Conservation (phyloP, 2,797 vertebrate genomes). For the Cynodonichthys magdalenae region DNA sequence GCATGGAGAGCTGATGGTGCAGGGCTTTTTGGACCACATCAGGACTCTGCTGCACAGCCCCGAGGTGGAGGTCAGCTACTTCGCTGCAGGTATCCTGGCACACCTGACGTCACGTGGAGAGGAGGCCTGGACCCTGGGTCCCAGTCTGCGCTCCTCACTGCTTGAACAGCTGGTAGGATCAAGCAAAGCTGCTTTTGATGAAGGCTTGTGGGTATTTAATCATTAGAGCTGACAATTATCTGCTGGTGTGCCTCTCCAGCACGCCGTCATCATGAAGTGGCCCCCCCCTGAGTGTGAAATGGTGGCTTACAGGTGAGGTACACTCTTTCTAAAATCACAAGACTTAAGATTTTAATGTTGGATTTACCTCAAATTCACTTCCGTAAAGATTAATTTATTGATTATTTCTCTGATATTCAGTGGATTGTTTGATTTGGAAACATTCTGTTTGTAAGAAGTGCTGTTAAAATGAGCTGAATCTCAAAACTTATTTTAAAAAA, state of each 20-base stretch:
- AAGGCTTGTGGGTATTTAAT: neutral
- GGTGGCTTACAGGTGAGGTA: conserved; percentile 96
- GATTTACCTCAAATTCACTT: neutral
- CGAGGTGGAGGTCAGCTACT: conserved; percentile 99
- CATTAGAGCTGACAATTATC: neutral
- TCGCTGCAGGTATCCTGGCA: conserved; percentile 96
- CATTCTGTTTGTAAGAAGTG: neutral
- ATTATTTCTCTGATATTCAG: neutral
- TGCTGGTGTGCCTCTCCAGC: conserved; percentile 78
- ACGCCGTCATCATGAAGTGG: conserved; percentile 96
- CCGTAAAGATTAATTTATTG: neutral
- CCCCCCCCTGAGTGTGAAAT: conserved; percentile 97
- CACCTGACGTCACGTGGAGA: conserved; percentile 95
- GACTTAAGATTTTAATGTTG: no score
- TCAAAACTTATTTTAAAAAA: no score
- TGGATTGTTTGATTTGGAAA: neutral
- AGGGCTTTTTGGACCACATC: conserved; percentile 96
- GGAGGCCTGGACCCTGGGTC: conserved; percentile 90
- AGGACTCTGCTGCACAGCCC: conserved; percentile 91
- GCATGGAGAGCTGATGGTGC: conserved; percentile 95
- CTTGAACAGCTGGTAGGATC: conserved; percentile 91
- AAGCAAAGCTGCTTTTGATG: neutral
- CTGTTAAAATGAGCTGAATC: neutral
- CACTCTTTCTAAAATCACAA: neutral
- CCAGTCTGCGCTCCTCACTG: conserved; percentile 85